Conservation (phyloP, 2,888 invertebrate genomes). For the Cantharis rufa region DNA sequence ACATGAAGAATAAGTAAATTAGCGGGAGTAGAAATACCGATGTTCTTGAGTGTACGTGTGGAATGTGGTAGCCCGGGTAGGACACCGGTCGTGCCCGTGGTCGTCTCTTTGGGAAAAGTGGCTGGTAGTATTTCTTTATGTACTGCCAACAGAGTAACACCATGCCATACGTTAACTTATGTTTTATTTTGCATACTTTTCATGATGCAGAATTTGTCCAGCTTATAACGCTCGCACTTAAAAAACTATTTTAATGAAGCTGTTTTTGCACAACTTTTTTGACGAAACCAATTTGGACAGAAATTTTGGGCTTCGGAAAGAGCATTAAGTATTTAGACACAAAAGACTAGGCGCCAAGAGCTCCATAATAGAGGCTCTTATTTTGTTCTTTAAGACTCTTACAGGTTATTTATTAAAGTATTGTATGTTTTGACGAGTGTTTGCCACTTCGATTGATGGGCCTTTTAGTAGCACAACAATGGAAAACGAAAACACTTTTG, state of each 20-base stretch:
- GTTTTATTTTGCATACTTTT: conserved; percentile 19
- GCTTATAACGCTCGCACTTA: not conserved
- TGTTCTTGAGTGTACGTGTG: conserved; percentile 35
- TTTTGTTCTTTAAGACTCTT: conserved; percentile 16
- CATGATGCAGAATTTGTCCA: not conserved
- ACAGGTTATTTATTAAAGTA: conserved; percentile 9
- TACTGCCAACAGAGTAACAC: conserved; percentile 35
- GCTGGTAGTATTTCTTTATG: conserved; percentile 30
- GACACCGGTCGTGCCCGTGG: conserved; percentile 33
- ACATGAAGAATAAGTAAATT: conserved; percentile 14
- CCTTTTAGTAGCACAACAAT: not conserved
- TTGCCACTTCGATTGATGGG: conserved; percentile 7
- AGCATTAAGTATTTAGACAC: not conserved
- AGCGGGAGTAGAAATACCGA: conserved; percentile 24
- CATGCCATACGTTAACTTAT: conserved; percentile 34
- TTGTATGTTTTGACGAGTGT: conserved; percentile 13
- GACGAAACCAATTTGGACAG: not conserved
- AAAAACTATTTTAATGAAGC: not conserved
- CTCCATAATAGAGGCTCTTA: conserved; percentile 19
- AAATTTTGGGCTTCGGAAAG: not conserved
- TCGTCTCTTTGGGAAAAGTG: conserved; percentile 29
- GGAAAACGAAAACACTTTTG: conserved; percentile 4
- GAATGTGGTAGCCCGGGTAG: conserved; percentile 42
- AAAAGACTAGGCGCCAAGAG: conserved; percentile 21
- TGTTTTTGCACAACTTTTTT: not conserved